Evolutionary conservation across 2,888 invertebrate genomes (phyloP).

Genomic region (Cerastis rubricosa): DNA sequence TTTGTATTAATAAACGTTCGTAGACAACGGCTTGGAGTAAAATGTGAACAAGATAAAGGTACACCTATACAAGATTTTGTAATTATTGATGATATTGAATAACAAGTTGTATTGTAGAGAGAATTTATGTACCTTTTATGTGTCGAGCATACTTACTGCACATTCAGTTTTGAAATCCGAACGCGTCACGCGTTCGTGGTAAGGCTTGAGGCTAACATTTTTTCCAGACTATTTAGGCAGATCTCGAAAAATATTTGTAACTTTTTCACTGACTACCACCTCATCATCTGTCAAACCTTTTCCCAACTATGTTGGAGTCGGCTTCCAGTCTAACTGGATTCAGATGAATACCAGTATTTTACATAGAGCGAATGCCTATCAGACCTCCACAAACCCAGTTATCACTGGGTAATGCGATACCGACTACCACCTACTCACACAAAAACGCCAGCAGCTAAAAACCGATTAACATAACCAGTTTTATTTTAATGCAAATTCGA

Average conservation of each 20-base stretch:
- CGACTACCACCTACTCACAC: neutral
- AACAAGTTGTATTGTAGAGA: neutral
- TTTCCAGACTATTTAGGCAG: neutral
- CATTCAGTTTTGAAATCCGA: neutral
- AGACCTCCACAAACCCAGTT: too few species aligned
- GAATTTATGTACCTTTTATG: neutral
- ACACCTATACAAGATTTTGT: neutral
- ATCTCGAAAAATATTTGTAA: neutral
- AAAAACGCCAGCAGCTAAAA: slow-evolving; percentile 16
- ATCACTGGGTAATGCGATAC: too few species aligned
- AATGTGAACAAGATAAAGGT: neutral
- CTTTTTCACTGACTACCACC: neutral
- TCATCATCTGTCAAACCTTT: too few species aligned
- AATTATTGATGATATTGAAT: neutral
- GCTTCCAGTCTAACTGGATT: too few species aligned
- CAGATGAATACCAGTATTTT: too few species aligned
- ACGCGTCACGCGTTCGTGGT: neutral
- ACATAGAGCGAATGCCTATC: too few species aligned
- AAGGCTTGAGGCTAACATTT: neutral
- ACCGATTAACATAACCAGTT: slow-evolving; percentile 35
- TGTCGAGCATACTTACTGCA: neutral
- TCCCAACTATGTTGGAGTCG: too few species aligned
- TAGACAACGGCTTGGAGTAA: neutral
- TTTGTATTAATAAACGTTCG: neutral
- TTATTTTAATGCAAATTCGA: slow-evolving; percentile 56